Conservation (phyloP, 2,888 invertebrate species). For the Oscheius onirici region DNA sequence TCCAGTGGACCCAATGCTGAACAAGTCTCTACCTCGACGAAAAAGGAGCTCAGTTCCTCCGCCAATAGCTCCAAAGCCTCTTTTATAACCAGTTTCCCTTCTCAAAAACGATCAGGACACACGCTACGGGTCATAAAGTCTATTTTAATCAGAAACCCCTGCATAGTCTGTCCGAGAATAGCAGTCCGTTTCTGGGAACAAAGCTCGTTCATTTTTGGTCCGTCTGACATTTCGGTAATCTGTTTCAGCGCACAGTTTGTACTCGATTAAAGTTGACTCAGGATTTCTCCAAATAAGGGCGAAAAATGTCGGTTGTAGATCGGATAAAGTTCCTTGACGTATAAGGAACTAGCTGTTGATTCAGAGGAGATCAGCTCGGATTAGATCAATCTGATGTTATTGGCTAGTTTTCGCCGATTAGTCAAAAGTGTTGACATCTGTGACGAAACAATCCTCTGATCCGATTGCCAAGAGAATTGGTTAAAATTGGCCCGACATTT, state of each 20-base stretch:
- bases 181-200: too few species aligned
- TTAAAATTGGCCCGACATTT: slow-evolving; percentile 8
- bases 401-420: not conserved
- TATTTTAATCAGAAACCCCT: too few species aligned
- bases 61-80: slow-evolving; percentile 18
- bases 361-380: too few species aligned
- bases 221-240: too few species aligned
- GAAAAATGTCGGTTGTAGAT: not conserved
- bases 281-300: not conserved
- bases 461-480: not conserved
- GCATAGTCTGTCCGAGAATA: too few species aligned
- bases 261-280: not conserved
- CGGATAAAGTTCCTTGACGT: not conserved
- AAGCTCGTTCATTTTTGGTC: too few species aligned
- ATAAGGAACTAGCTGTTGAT: too few species aligned
- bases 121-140: slow-evolving; percentile 18
- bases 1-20: slow-evolving; percentile 60
- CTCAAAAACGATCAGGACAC: slow-evolving; percentile 13
- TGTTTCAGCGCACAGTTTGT: too few species aligned
- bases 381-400: too few species aligned
- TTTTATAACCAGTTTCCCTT: not conserved
- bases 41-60: slow-evolving; percentile 22
- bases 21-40: slow-evolving; percentile 58
- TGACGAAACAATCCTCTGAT: not conserved
- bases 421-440: not conserved